Conservation (phyloP, 2,888 invertebrate genomes). For the Urechis unicinctus region DNA sequence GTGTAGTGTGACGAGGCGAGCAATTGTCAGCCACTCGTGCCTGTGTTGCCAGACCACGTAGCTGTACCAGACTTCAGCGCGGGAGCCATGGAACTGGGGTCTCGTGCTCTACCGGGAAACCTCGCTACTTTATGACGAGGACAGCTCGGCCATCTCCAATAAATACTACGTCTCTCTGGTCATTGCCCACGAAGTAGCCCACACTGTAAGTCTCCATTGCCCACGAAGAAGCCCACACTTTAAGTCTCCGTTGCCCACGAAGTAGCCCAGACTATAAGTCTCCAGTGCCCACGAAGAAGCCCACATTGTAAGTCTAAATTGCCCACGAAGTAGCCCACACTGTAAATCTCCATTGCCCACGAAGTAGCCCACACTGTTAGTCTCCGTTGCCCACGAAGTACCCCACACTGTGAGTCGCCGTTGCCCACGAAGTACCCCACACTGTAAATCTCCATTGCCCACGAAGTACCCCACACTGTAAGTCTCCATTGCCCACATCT, state of each 20-base stretch:
- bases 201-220: constrained; percentile 33
- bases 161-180: constrained; percentile 44
- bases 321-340: no score
- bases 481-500: no score
- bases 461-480: no score
- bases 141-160: constrained; percentile 38
- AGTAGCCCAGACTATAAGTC: no score
- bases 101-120: constrained; percentile 47
- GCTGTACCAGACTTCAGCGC: constrained; percentile 49
- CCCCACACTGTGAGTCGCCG: no score
- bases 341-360: no score
- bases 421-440: no score
- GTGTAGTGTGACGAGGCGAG: neutral
- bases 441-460: no score
- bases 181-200: constrained; percentile 47
- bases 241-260: neutral
- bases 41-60: constrained; percentile 39
- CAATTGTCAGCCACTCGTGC: neutral
- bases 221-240: neutral
- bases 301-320: neutral
- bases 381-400: no score
- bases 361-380: no score
- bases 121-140: constrained; percentile 38
- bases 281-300: neutral
- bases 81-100: constrained; percentile 51